Evolutionary conservation across 92 coral and sea anemone species (phyloP).

Genomic region (Palythoa grandis): DNA sequence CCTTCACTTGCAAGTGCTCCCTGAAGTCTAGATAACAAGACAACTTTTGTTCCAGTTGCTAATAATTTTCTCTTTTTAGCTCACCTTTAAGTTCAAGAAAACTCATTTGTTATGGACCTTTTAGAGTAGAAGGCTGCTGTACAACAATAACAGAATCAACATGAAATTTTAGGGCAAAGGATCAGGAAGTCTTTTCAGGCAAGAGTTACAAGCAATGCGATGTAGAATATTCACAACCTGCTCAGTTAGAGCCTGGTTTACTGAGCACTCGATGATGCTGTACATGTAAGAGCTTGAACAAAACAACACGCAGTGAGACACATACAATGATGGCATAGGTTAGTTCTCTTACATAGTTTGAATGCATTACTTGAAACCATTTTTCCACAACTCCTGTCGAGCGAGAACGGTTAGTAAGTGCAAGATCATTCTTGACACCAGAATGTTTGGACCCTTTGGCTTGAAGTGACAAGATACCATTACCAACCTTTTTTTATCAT

Average conservation of each 20-base stretch:
- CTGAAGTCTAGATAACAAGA: no score
- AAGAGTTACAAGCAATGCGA: not conserved
- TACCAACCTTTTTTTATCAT: constrained; percentile 51
- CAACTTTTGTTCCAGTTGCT: not conserved
- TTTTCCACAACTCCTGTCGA: constrained; percentile 49
- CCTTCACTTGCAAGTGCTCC: no score
- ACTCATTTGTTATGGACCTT: not conserved
- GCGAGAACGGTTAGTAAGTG: constrained; percentile 47
- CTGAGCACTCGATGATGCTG: not conserved
- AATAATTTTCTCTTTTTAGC: not conserved
- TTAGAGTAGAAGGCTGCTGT: not conserved
- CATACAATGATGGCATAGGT: constrained; percentile 50
- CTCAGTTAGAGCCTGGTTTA: not conserved
- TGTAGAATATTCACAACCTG: not conserved
- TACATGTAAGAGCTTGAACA: not conserved
- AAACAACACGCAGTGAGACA: not conserved
- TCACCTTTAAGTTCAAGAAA: not conserved
- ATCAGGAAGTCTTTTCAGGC: not conserved
- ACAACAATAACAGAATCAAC: not conserved
- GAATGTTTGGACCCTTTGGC: constrained; percentile 69
- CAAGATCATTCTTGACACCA: constrained; percentile 57
- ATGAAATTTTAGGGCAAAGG: no score
- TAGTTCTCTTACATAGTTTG: constrained; percentile 68
- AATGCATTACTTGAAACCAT: constrained; percentile 69
- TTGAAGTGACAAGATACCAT: constrained; percentile 58